A percentile compares a stretch with the other conserved stretches of the same genome.
These are phyloP conservation scores for Osmerus mordax DNA, from an alignment of 2,113 vertebrate species.

Conservation along the genomic window DNA sequence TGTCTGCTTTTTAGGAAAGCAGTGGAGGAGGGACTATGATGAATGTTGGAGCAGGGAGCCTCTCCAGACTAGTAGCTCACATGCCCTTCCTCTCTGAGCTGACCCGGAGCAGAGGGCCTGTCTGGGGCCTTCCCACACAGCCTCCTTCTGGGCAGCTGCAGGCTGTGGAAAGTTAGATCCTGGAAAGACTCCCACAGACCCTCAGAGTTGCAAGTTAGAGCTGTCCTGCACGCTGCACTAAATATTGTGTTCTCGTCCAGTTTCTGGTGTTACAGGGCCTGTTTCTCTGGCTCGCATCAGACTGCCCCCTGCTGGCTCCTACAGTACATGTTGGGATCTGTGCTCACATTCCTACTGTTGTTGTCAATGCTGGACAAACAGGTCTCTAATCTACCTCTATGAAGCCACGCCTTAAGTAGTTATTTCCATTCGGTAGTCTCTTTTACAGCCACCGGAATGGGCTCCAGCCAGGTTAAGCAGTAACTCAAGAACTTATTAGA, in stretches of 20 bases:
- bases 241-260: no score
- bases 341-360: no score
- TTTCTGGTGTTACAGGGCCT: no score
- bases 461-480: constrained; percentile 8
- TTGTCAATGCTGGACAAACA: not conserved
- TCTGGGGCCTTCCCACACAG: constrained; percentile 24
- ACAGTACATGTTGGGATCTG: no score
- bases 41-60: not conserved
- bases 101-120: constrained; percentile 2
- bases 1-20: constrained; percentile 54
- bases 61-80: constrained; percentile 7
- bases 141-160: constrained; percentile 14
- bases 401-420: not conserved
- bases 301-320: no score
- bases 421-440: not conserved
- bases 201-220: no score
- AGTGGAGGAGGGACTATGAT: constrained; percentile 42
- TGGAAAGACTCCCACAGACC: not conserved
- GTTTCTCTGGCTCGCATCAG: no score
- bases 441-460: not conserved
- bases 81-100: constrained; percentile 7
- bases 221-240: no score
- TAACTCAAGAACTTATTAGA: not conserved
- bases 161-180: not conserved
- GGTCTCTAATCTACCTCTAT: not conserved